A percentile compares a stretch with the other conserved stretches of the same genome.
Conservation (phyloP, 1,140 invertebrate genomes). For the Brachionus rubens region DNA sequence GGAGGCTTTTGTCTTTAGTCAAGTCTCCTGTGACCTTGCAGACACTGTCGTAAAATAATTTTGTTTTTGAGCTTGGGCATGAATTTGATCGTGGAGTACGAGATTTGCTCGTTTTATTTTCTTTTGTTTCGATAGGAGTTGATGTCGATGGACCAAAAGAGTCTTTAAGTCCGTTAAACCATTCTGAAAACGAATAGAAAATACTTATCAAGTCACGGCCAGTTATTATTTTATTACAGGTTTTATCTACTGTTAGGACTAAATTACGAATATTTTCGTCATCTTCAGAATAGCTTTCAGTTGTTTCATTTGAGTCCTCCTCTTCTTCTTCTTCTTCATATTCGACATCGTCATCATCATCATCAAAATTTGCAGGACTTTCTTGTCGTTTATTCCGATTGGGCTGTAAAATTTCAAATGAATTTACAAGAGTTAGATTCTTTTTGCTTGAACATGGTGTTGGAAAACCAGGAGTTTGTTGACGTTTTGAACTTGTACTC, state of each 20-base stretch:
- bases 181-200: constrained; percentile 16
- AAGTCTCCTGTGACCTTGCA: not conserved
- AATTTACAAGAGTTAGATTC: not conserved
- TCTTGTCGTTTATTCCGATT: not conserved
- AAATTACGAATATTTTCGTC: not conserved
- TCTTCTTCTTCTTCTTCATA: not conserved
- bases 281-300: not conserved
- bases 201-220: constrained; percentile 4
- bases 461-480: not conserved
- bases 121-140: not conserved
- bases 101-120: not conserved
- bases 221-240: not conserved
- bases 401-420: constrained; percentile 1
- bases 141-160: not conserved
- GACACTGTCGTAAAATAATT: not conserved
- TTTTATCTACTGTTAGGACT: not conserved
- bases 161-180: constrained; percentile 14
- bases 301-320: not conserved
- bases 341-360: not conserved
- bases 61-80: not conserved
- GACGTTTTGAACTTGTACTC: not conserved
- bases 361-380: not conserved
- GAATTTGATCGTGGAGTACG: not conserved
- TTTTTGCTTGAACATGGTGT: not conserved
- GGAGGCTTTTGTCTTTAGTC: not conserved